Base-by-base conservation (phyloP, 1,140 invertebrate genomes). In the Leptonema lineaticorne region DNA sequence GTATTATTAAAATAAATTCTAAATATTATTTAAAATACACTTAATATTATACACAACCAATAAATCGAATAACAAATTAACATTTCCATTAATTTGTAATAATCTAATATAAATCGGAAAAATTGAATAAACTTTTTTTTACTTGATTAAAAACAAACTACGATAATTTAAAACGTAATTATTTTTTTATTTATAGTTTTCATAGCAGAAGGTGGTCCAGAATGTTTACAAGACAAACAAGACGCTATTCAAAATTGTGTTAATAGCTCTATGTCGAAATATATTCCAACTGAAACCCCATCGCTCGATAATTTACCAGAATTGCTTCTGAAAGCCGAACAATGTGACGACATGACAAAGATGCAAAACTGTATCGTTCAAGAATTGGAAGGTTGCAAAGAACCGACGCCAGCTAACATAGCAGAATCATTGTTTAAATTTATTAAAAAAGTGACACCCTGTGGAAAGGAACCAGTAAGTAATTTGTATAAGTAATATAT, bases 351-450 rank as follows among this genome's bases (percentile, higher is more conserved):
- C 69, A 79, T 91, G 67, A 75, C 78, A 0, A 78, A 81, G 14
- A 74, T 92, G 14, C 85, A 90, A 75, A 59, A 63, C 0, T 93
- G 91, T 74, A 80, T 89, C 0, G 85, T 92, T 3, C 74, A 75
- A 1, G 83, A 85, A 27, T 74, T 93, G 67, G 88, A 90, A 75
- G 82, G 80, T 11, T 93, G 92, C 72, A 73, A 78, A 0, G 87
- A 91, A 69, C 88, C 89, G 2, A 92, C 91, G 0, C 88, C 91
- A 0, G 89, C 88, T 22, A 93, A 93, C 74, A 87, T 93, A 22
- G 83, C 90, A 0, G 89, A 92, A 58, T 87, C 90, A 1, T 81
- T 92, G 30, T 90, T 93, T 73, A 89, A 87, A 48, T 92, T 87
- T 67, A 81, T 91, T 0, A 85, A 85, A 46, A 87, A 87, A 74